A percentile compares a stretch with the other conserved stretches of the same genome.
Evolutionary conservation across 2,888 invertebrate genomes (phyloP).

Genomic region (Machimus rusticus): DNA sequence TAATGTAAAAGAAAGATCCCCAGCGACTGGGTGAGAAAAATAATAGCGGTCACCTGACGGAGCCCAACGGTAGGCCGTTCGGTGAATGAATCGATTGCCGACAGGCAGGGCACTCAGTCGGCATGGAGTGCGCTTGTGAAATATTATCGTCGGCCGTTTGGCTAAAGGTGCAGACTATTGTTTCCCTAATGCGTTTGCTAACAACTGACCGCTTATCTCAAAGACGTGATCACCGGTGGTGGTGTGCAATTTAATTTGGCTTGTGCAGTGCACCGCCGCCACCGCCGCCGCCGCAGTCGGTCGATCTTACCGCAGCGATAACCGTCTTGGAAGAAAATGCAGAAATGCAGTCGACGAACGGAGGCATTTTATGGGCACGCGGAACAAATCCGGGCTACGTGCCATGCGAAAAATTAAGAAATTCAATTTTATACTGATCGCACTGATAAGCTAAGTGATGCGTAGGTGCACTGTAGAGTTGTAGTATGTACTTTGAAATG

Average conservation of each 20-base stretch:
- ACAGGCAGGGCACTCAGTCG: neutral
- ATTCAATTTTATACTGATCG: constrained; percentile 7
- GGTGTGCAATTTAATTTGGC: constrained; percentile 23
- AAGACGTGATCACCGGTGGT: constrained; percentile 25
- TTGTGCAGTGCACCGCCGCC: neutral
- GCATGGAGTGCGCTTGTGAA: neutral
- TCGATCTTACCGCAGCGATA: neutral
- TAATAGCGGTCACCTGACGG: neutral
- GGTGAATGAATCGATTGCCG: neutral
- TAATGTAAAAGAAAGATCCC: neutral
- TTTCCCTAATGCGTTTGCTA: constrained; percentile 21
- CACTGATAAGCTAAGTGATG: constrained; percentile 23
- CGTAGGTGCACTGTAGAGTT: neutral
- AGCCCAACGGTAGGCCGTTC: neutral
- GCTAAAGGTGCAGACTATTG: neutral
- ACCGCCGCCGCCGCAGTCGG: neutral
- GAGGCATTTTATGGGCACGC: neutral
- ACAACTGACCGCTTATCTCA: constrained; percentile 24
- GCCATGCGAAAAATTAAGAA: constrained; percentile 9
- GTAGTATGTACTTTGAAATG: neutral
- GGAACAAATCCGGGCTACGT: neutral
- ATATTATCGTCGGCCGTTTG: neutral
- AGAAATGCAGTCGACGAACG: neutral
- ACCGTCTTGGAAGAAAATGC: neutral
- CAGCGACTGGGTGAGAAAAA: neutral